Percentiles rank a stretch among this genome's conserved stretches.
phyloP scores from a whole-genome alignment of 2,113 vertebrate genomes.

The Natator depressus region DNA sequence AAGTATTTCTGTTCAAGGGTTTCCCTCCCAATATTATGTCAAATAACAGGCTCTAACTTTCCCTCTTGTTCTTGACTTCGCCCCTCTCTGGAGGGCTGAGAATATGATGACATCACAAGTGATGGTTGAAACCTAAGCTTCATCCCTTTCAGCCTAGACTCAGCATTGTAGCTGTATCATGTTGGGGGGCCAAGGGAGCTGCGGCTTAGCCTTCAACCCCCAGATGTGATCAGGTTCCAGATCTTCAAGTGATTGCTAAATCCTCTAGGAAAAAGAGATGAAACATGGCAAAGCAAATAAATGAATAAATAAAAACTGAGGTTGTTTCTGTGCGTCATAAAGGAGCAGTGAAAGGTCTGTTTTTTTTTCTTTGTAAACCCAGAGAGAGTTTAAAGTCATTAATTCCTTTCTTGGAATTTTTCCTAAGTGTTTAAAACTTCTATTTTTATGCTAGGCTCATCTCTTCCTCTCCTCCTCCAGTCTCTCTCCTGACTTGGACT shows the following conservation, averaged over 20 bases:
- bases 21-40: background rate
- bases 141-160: background rate
- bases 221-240: background rate
- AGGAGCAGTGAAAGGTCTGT: background rate
- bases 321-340: background rate
- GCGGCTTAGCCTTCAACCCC: background rate
- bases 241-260: background rate
- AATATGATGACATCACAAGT: background rate
- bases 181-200: background rate
- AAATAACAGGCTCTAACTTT: background rate
- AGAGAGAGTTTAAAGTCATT: constrained; percentile 39
- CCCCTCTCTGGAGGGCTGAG: background rate
- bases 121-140: background rate
- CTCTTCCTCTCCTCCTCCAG: background rate
- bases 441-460: constrained; percentile 20
- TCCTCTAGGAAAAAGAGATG: background rate
- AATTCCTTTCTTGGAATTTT: background rate
- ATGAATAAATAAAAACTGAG: background rate
- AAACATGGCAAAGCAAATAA: background rate
- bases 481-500: background rate
- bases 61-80: background rate
- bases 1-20: background rate
- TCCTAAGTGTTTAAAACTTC: constrained; percentile 31
- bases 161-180: background rate
- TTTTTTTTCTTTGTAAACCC: background rate